phyloP scores from a whole-genome alignment of 2,888 invertebrate genomes.

The Criorhina ranunculi region DNA sequence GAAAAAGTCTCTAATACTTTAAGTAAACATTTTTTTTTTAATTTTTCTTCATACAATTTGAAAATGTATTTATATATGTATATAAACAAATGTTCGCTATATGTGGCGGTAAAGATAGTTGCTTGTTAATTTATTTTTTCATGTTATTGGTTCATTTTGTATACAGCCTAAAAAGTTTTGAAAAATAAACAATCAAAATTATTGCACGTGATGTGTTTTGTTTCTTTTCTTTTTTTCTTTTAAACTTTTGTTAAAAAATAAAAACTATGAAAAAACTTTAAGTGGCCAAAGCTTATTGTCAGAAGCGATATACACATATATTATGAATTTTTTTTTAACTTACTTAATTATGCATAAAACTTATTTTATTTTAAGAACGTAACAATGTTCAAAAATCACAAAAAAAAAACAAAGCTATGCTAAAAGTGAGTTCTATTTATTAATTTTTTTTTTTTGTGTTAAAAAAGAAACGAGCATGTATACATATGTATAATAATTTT shows the following conservation, averaged over 20 bases:
- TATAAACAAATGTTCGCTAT: conserved; percentile 74
- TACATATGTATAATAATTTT: conserved; percentile 46
- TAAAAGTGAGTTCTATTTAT: conserved; percentile 26
- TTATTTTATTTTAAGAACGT: background rate
- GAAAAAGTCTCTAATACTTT: conserved; percentile 76
- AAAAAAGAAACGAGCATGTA: conserved; percentile 32
- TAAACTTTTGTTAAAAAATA: conserved; percentile 16
- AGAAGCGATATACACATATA: conserved; percentile 82
- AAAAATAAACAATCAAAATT: conserved; percentile 48
- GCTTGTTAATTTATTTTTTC: conserved; percentile 59
- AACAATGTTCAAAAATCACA: conserved; percentile 18
- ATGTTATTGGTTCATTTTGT: conserved; percentile 75
- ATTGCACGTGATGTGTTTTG: conserved; percentile 55
- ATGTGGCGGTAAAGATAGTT: conserved; percentile 75
- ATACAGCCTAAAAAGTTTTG: conserved; percentile 74
- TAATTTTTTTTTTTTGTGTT: background rate
- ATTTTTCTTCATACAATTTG: too few relatives aligned
- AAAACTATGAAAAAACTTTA: conserved; percentile 47
- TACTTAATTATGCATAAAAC: conserved; percentile 31
- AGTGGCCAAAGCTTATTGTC: conserved; percentile 84
- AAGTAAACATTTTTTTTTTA: conserved; percentile 62
- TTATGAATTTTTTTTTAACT: conserved; percentile 39
- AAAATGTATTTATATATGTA: conserved; percentile 73
- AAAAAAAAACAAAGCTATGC: conserved; percentile 37
- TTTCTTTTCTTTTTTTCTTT: conserved; percentile 4